Conservation (phyloP, 2,797 vertebrate species). For the Novumbra hubbsi region DNA sequence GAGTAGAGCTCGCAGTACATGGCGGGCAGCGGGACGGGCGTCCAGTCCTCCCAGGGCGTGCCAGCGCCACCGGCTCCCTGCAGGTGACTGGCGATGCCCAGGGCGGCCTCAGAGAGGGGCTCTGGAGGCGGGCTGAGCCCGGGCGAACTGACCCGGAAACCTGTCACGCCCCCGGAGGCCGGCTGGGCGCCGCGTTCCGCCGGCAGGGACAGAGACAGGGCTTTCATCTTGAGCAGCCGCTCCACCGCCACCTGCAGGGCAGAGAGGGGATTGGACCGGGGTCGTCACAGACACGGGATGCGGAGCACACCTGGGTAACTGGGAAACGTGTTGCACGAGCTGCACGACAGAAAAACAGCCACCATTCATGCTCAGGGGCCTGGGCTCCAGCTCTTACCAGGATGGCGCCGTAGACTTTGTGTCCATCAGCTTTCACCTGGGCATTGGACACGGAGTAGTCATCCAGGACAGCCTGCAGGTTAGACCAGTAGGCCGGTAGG, state of each 20-base stretch:
- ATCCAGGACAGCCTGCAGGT: constrained; percentile 88
- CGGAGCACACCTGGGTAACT: too few species aligned
- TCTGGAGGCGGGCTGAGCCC: constrained; percentile 83
- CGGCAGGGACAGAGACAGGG: constrained; percentile 66
- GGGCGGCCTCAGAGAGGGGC: constrained; percentile 67
- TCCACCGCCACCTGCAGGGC: constrained; percentile 86
- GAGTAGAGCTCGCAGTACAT: constrained; percentile 90
- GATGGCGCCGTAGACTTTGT: constrained; percentile 94
- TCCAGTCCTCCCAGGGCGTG: constrained; percentile 72
- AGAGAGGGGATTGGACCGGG: neutral
- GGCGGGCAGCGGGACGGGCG: constrained; percentile 74
- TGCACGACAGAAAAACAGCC: neutral
- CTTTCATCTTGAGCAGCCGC: constrained; percentile 90
- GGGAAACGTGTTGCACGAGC: too few species aligned
- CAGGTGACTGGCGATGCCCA: constrained; percentile 78
- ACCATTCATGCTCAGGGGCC: neutral
- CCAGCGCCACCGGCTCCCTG: constrained; percentile 67
- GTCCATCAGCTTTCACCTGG: constrained; percentile 93
- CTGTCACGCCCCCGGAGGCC: constrained; percentile 42
- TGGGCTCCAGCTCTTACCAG: constrained; percentile 73
- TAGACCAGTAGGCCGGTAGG: constrained; percentile 90
- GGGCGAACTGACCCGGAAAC: constrained; percentile 70
- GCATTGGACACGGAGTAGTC: constrained; percentile 93
- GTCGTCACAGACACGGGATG: too few species aligned
- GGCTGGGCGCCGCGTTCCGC: constrained; percentile 46